Percentiles rank a stretch among this genome's conserved stretches.
phyloP scores from a whole-genome alignment of 2,113 vertebrate species.

The Dromiciops gliroides region DNA sequence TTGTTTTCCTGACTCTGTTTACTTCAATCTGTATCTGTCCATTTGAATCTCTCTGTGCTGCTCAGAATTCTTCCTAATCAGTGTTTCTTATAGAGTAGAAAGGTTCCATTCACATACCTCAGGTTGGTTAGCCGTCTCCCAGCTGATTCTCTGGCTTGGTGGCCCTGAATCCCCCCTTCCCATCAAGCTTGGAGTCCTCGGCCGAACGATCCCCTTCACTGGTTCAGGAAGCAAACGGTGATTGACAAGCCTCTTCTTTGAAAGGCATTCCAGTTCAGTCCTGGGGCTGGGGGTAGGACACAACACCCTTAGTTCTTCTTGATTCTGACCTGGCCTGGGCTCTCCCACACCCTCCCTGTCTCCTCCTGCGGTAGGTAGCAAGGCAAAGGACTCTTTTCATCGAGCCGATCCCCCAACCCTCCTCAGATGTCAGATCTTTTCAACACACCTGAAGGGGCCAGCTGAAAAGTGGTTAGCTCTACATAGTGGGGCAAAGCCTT shows the following conservation, averaged over 20 bases:
- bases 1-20: neutral
- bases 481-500: neutral
- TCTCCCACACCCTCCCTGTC: neutral
- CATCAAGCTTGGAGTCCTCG: neutral
- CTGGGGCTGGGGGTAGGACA: neutral
- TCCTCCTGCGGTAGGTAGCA: slow-evolving; percentile 83
- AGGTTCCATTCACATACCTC: neutral
- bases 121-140: neutral
- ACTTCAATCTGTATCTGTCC: neutral
- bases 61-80: neutral
- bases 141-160: neutral
- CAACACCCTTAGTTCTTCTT: neutral
- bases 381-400: slow-evolving; percentile 75
- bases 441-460: slow-evolving; percentile 82
- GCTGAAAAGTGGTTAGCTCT: slow-evolving; percentile 47
- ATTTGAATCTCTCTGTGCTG: neutral
- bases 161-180: neutral
- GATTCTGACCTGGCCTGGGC: neutral
- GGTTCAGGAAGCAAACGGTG: neutral
- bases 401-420: slow-evolving; percentile 78
- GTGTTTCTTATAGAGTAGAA: neutral
- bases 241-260: neutral
- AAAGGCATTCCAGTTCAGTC: neutral
- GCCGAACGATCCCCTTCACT: neutral
- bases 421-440: slow-evolving; percentile 87